Conservation (phyloP, 2,888 invertebrate species). For the Meta bourneti region DNA sequence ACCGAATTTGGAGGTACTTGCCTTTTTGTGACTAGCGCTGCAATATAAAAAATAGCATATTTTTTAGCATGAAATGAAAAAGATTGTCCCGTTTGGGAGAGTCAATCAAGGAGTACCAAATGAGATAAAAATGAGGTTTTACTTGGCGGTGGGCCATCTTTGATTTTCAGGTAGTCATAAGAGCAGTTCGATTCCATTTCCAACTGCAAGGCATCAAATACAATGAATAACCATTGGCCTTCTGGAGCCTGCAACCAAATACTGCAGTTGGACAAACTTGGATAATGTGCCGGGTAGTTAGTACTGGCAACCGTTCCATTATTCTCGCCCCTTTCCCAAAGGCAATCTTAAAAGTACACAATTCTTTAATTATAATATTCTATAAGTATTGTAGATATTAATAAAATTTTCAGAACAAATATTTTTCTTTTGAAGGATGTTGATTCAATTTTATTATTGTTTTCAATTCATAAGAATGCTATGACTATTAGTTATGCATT, state of each 20-base stretch:
- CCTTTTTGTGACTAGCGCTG: too few relatives aligned
- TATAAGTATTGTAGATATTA: too few relatives aligned
- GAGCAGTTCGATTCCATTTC: slow-evolving; percentile 77
- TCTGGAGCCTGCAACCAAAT: slow-evolving; percentile 76
- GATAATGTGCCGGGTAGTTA: slow-evolving; percentile 77
- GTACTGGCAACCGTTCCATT: slow-evolving; percentile 78
- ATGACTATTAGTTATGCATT: too few relatives aligned
- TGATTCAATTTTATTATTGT: too few relatives aligned
- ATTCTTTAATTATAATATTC: too few relatives aligned
- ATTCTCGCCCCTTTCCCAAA: slow-evolving; percentile 75
- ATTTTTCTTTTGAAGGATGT: too few relatives aligned
- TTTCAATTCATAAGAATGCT: too few relatives aligned
- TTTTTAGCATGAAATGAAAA: neutral
- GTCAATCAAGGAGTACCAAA: too few relatives aligned
- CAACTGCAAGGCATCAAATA: slow-evolving; percentile 77
- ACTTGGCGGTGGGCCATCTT: slow-evolving; percentile 76
- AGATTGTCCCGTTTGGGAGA: too few relatives aligned
- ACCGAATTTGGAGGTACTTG: too few relatives aligned
- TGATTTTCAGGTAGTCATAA: slow-evolving; percentile 76
- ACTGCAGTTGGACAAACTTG: slow-evolving; percentile 76
- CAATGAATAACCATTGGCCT: slow-evolving; percentile 74
- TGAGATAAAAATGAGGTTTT: neutral
- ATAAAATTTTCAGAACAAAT: too few relatives aligned
- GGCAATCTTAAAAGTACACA: slow-evolving; percentile 71
- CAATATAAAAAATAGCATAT: neutral